Conservation (phyloP, 2,888 invertebrate species). For the Rutpela maculata region DNA sequence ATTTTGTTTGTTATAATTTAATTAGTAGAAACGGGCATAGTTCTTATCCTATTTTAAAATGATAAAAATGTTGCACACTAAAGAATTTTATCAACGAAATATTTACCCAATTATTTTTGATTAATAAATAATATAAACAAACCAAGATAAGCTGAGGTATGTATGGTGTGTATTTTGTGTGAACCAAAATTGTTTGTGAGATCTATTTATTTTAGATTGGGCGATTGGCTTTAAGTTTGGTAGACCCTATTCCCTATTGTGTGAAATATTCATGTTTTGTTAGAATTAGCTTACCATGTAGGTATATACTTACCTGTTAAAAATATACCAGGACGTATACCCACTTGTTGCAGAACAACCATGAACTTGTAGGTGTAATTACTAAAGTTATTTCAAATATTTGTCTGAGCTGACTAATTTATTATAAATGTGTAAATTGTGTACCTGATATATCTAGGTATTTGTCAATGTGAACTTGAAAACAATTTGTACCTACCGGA, state of each 20-base stretch:
- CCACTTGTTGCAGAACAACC: neutral
- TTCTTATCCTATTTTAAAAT: conserved; percentile 20
- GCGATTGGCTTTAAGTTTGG: neutral
- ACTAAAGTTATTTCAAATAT: neutral
- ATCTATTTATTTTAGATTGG: neutral
- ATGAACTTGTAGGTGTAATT: neutral
- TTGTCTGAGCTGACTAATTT: neutral
- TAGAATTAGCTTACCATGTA: neutral
- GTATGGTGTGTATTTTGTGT: neutral
- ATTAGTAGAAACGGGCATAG: neutral
- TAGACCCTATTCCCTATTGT: neutral
- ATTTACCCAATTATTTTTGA: conserved; percentile 32
- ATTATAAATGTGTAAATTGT: neutral
- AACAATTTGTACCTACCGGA: neutral
- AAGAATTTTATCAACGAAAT: conserved; percentile 31
- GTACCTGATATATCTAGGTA: no score
- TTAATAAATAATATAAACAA: conserved; percentile 32
- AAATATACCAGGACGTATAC: neutral
- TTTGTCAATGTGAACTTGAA: neutral
- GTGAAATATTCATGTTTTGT: neutral
- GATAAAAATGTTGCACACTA: conserved; percentile 30
- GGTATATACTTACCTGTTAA: neutral
- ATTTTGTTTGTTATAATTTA: neutral
- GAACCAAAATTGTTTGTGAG: conserved; percentile 2
- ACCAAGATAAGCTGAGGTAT: conserved; percentile 25